phyloP scores from a whole-genome alignment of 2,888 invertebrate genomes.

The Achlya flavicornis region DNA sequence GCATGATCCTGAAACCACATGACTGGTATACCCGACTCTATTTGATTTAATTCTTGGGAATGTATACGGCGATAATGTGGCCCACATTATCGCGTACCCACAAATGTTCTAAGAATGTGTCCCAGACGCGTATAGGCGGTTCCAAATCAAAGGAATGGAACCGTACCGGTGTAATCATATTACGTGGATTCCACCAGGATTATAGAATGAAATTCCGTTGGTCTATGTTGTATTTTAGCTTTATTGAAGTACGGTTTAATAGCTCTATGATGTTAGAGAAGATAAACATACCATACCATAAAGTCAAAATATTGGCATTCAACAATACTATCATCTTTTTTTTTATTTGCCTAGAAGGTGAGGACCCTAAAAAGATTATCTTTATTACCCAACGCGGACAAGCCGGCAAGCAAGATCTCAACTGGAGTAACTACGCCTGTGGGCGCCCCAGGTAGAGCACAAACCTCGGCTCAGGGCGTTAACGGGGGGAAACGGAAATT shows the following conservation, averaged over 20 bases:
- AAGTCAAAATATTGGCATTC: no score
- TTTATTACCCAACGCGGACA: no score
- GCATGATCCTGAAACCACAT: no score
- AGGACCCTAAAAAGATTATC: no score
- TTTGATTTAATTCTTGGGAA: neutral
- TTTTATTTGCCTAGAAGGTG: no score
- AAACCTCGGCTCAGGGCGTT: no score
- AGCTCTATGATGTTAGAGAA: neutral
- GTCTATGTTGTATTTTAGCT: neutral
- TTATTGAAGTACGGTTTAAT: no score
- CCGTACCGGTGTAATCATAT: constrained; percentile 32
- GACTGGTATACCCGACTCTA: neutral
- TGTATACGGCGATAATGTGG: neutral
- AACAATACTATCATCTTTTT: no score
- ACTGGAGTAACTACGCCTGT: no score
- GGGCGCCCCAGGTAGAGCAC: no score
- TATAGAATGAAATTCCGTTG: constrained; percentile 15
- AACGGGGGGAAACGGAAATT: no score
- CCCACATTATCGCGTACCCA: constrained; percentile 7
- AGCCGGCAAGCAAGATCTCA: no score
- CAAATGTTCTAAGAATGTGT: constrained; percentile 18
- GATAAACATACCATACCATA: neutral
- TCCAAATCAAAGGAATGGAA: constrained; percentile 31
- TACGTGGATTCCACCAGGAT: constrained; percentile 30
- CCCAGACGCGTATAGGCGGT: constrained; percentile 29